Evolutionary conservation across 2,113 vertebrate genomes (phyloP).

Genomic region (Brachypodius melanocephalos): DNA sequence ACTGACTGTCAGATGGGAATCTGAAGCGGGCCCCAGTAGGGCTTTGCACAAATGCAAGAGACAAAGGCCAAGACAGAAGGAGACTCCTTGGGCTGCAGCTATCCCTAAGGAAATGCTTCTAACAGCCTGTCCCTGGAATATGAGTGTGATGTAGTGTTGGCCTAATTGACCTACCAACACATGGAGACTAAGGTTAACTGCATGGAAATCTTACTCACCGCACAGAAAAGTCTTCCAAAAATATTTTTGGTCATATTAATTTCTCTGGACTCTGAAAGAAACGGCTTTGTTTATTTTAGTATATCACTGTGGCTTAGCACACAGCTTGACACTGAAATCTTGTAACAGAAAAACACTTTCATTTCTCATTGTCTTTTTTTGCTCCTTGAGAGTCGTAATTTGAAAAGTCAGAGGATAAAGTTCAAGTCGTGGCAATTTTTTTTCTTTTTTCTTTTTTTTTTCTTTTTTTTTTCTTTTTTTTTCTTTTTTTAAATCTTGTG

Average conservation of each 20-base stretch:
- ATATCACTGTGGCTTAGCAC: neutral
- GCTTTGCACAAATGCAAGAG: neutral
- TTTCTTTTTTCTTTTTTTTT: no score
- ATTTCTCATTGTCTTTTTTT: neutral
- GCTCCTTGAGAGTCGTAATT: neutral
- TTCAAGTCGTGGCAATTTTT: neutral
- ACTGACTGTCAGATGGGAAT: slow-evolving; percentile 47
- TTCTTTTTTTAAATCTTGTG: neutral
- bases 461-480: no score
- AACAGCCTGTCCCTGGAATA: neutral
- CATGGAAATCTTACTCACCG: neutral
- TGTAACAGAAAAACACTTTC: neutral
- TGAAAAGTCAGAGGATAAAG: neutral
- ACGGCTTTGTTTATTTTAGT: slow-evolving; percentile 29
- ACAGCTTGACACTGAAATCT: slow-evolving; percentile 6
- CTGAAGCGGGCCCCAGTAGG: neutral
- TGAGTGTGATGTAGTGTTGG: neutral
- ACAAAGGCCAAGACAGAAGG: slow-evolving; percentile 35
- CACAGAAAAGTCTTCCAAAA: slow-evolving; percentile 10
- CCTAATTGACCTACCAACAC: neutral
- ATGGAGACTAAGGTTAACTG: neutral
- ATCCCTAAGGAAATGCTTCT: neutral
- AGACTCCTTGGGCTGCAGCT: neutral
- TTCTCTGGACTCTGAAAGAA: slow-evolving; percentile 4
- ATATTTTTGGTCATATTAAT: neutral